phyloP scores from a whole-genome alignment of 2,888 invertebrate species.

The Oconnorella tubifera region DNA sequence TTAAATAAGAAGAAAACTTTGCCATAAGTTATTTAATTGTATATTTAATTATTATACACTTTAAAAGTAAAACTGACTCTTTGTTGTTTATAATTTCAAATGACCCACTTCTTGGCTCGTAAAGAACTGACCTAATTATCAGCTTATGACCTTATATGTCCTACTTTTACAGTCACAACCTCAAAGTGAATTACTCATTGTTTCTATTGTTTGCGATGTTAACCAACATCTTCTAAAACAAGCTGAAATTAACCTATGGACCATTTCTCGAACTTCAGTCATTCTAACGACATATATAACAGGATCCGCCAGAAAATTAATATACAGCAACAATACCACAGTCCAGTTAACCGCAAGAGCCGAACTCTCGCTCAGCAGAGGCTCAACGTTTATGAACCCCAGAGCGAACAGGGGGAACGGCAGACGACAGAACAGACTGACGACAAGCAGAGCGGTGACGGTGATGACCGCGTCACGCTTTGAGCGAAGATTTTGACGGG shows the following conservation, averaged over 20 bases:
- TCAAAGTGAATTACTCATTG: background rate
- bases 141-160: background rate
- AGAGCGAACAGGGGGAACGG: constrained; percentile 31
- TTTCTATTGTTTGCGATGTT: background rate
- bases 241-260: background rate
- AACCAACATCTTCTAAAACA: background rate
- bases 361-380: background rate
- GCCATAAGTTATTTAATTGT: too few species aligned
- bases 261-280: constrained; percentile 17
- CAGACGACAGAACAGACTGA: constrained; percentile 28
- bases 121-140: background rate
- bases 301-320: constrained; percentile 33
- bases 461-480: constrained; percentile 34
- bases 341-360: constrained; percentile 18
- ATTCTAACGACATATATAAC: constrained; percentile 31
- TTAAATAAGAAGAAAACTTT: too few species aligned
- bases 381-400: constrained; percentile 15
- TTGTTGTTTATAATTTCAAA: background rate
- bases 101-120: background rate
- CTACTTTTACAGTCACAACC: background rate
- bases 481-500: constrained; percentile 22
- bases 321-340: constrained; percentile 26
- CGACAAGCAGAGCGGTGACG: constrained; percentile 25
- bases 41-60: too few species aligned
- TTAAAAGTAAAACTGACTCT: too few species aligned